These are phyloP conservation scores for Gobio gobio DNA, from an alignment of 2,113 vertebrate genomes.

Conservation along the genomic window DNA sequence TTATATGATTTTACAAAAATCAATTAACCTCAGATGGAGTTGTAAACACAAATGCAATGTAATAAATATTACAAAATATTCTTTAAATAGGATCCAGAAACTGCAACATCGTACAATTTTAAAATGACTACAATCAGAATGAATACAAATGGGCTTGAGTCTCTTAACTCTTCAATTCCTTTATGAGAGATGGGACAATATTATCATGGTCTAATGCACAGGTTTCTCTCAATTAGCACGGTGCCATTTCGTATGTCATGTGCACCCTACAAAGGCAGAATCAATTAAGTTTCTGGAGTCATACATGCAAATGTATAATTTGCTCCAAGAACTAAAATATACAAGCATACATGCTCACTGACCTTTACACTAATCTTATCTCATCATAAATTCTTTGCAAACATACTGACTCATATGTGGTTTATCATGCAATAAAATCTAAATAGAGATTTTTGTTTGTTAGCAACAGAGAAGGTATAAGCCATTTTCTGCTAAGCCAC, in stretches of 20 bases:
- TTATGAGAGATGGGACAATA: neutral
- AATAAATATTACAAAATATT: neutral
- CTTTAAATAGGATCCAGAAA: neutral
- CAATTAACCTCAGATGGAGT: slow-evolving; percentile 10
- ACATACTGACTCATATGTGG: slow-evolving; percentile 49
- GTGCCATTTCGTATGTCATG: neutral
- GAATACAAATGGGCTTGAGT: neutral
- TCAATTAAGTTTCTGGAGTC: neutral
- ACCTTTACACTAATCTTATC: slow-evolving; percentile 30
- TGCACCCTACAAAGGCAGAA: neutral
- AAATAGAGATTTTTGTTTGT: slow-evolving; percentile 51
- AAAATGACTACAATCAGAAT: neutral
- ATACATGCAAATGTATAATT: neutral
- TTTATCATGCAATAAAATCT: slow-evolving; percentile 53
- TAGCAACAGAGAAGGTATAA: slow-evolving; percentile 35
- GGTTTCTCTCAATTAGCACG: neutral
- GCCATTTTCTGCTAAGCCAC: neutral
- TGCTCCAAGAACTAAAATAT: neutral
- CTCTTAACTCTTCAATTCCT: neutral
- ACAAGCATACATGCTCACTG: neutral
- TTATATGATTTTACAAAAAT: slow-evolving; percentile 7
- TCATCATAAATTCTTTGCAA: slow-evolving; percentile 50
- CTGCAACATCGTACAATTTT: too few species aligned
- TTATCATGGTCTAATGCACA: neutral
- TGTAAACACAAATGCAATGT: neutral